Base-by-base conservation (phyloP, 35 echinoderm and acorn worm species). In the Apostichopus californicus region DNA sequence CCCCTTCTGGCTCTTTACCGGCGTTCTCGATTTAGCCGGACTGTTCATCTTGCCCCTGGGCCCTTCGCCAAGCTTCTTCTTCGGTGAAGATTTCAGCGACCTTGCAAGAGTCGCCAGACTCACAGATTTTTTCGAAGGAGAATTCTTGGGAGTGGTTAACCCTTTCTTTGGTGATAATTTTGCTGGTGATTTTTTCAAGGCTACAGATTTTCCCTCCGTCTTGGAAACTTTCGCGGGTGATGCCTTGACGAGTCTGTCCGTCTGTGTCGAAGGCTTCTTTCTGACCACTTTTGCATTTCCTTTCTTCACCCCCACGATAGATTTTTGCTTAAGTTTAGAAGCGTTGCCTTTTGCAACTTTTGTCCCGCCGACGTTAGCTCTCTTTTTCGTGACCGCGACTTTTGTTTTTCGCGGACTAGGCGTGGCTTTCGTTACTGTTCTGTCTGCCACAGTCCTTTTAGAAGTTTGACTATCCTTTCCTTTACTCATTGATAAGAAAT, bases 291-390 rank as follows among this genome's bases (percentile, higher is more conserved):
- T 91, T 23, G 80, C 14, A 24, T 87, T 78, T 65, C 54, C 54
- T 17, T 63, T 94, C 57, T 95, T 91, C 9, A 1, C 78, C 14
- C 22, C 64, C n/a, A 57, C 26, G 15, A 80, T 71, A 10, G 52
- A 78, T 90, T 88, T 95, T 25, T 75, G 57, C 81, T 15, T 72
- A 70, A 57, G 82, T 86, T 81, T 92, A 68, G 20, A 85, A 75
- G 71, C 89, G 26, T 78, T 78, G n/a, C 53, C 78, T 11, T 80
- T 90, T 64, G 59, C 56, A 57, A 52, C 46, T 60, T 78, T 61
- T 1, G 58, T 61, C 58, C 0, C 8, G 58, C 8, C 7, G 58
- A 1, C 58, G 58, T 8, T 61, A 12, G 12, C 54, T 73, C 26
- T 46, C 93, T 14, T 93, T 75, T 86, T 75, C 0, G 24, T 25